Evolutionary conservation across 2,888 invertebrate genomes (phyloP), one percentile per base, ranked within the genome.

Genomic region (Drosophila neonasuta): DNA sequence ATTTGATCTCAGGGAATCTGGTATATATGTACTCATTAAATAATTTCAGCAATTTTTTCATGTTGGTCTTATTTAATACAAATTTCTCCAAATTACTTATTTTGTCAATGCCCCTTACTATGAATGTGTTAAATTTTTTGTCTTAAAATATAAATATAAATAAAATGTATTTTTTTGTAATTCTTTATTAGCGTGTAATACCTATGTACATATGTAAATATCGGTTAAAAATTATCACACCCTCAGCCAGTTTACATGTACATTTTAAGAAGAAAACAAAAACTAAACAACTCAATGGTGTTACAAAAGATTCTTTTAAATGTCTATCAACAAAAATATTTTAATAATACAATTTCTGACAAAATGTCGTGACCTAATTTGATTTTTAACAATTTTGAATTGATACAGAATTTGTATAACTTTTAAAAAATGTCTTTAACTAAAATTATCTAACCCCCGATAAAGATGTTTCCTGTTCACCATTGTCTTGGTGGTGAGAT

Each of bases 401-500:
- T 44, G 32, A 63, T 54, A 42, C 34, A 76, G 62, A 67, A 67
- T 63, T 71, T 56, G 32, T 45, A 24, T 56, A 48, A n/a, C 41
- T 32, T 15, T 34, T 32, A 10, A 32, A 32, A 41, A 30, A 49
- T 17, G 39, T 30, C 49, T 73, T 73, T 57, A 61, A 39, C 29
- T 57, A 55, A 56, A 73, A 77, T 77, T 75, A 73, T 77, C 68
- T 77, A 50, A 50, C 57, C 65, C 74, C 57, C 39, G 75, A 75
- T 45, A 75, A 49, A n/a, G 77, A 73, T 41, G 75, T 75, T 63
- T 75, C 75, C 36, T 75, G 75, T 20, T 75, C 75, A 41, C 24
- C 50, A 39, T 17, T 59, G 20, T 66, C 70, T 34, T 63, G 66
- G 48, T 50, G 62, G n/a, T 75, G 77, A 91, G 95, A 95, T 91